Conservation (phyloP, 2,888 invertebrate genomes). For the Sarcophaga subvicina region DNA sequence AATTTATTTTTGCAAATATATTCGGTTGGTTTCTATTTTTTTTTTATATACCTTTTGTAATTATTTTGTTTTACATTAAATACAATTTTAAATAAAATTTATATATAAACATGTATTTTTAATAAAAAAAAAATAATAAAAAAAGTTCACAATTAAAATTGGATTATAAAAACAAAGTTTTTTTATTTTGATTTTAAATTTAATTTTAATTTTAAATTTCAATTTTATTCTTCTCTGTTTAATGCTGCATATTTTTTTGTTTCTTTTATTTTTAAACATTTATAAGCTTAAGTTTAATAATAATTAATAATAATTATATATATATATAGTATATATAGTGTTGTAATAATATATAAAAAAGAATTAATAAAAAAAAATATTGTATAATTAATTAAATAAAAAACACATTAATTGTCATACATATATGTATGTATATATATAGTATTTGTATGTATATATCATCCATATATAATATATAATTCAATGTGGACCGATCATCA, state of each 20-base stretch:
- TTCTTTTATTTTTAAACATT: constrained; percentile 60
- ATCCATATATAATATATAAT: not conserved
- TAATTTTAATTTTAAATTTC: not conserved
- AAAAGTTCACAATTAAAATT: not conserved
- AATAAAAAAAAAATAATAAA: constrained; percentile 58
- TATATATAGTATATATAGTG: not conserved
- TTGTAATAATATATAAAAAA: constrained; percentile 42
- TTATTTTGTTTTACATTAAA: not conserved
- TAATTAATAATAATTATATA: constrained; percentile 43
- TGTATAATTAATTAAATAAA: constrained; percentile 55
- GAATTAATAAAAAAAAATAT: constrained; percentile 40
- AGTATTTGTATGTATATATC: no score
- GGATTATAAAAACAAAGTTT: no score
- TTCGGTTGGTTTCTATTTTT: constrained; percentile 52
- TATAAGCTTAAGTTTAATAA: constrained; percentile 62
- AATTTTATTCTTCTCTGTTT: no score
- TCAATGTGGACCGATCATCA: not conserved
- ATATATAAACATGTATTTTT: constrained; percentile 52
- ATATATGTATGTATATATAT: constrained; percentile 16
- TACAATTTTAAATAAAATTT: constrained; percentile 37
- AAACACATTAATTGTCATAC: constrained; percentile 50
- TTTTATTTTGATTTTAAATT: not conserved
- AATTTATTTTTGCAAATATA: constrained; percentile 63
- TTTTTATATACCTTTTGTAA: not conserved
- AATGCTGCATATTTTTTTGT: constrained; percentile 4